phyloP scores from a whole-genome alignment of 2,113 vertebrate species.

The Tursiops truncatus region DNA sequence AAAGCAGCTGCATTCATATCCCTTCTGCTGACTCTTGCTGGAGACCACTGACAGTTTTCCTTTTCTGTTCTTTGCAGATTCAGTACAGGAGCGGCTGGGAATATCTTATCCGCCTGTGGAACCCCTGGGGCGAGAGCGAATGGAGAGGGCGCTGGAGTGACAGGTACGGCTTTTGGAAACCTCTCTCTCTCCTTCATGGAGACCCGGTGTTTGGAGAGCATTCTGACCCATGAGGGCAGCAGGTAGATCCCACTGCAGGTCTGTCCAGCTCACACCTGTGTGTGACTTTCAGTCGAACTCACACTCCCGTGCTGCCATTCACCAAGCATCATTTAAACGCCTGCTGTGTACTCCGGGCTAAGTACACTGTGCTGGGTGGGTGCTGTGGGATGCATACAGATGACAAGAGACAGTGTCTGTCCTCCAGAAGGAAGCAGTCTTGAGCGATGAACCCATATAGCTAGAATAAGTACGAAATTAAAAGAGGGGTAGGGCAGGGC shows the following conservation, averaged over 20 bases:
- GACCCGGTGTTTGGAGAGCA: rapidly evolving
- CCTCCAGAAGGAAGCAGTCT: not conserved
- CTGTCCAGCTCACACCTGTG: not conserved
- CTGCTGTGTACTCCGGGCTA: not conserved
- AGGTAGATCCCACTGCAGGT: not conserved
- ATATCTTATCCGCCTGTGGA: slow-evolving; percentile 85
- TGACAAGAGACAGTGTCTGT: not conserved
- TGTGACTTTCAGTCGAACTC: rapidly evolving
- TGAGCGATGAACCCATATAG: not conserved
- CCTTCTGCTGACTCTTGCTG: slow-evolving; percentile 35
- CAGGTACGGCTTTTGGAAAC: slow-evolving; percentile 66
- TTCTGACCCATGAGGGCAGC: not conserved
- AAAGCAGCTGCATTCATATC: slow-evolving; percentile 45
- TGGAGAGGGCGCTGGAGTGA: slow-evolving; percentile 86
- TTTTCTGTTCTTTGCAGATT: slow-evolving; percentile 76
- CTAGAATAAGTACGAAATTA: not conserved
- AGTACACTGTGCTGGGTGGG: not conserved
- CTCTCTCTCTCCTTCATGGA: not conserved
- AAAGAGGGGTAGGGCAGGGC: too few relatives aligned
- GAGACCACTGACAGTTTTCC: slow-evolving; percentile 28
- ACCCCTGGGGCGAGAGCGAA: slow-evolving; percentile 82
- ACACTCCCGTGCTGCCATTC: not conserved
- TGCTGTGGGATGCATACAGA: not conserved
- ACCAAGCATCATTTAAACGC: not conserved
- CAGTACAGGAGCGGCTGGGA: slow-evolving; percentile 72